These are phyloP conservation scores for Corapipo altera DNA, from an alignment of 2,113 vertebrate species.

Conservation along the genomic window DNA sequence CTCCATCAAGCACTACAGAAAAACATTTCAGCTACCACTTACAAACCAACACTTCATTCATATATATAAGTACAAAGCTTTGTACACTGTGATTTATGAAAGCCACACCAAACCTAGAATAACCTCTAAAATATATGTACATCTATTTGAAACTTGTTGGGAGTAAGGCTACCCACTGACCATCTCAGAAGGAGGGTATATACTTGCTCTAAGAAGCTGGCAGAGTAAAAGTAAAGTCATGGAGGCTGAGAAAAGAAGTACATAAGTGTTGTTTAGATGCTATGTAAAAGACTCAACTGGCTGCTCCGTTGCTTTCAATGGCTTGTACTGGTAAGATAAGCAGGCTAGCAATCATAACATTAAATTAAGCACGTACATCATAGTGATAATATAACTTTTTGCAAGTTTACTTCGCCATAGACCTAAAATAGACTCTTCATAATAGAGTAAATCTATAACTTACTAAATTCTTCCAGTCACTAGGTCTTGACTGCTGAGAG, in stretches of 20 bases:
- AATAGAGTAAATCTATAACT: neutral
- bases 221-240: neutral
- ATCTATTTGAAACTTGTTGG: neutral
- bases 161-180: neutral
- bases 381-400: neutral
- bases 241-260: neutral
- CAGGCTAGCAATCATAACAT: neutral
- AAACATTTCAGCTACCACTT: neutral
- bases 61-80: neutral
- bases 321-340: neutral
- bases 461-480: neutral
- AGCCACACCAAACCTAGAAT: neutral
- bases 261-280: neutral
- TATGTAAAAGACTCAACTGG: neutral
- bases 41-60: neutral
- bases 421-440: neutral
- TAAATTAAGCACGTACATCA: neutral
- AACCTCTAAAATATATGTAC: neutral
- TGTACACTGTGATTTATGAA: neutral
- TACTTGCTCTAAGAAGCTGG: neutral
- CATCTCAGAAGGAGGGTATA: neutral
- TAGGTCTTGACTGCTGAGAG: neutral
- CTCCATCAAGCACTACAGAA: neutral
- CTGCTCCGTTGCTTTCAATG: neutral
- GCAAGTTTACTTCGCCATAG: neutral